These are phyloP conservation scores for Abrostola tripartita DNA, from an alignment of 2,888 invertebrate genomes.

Conservation along the genomic window DNA sequence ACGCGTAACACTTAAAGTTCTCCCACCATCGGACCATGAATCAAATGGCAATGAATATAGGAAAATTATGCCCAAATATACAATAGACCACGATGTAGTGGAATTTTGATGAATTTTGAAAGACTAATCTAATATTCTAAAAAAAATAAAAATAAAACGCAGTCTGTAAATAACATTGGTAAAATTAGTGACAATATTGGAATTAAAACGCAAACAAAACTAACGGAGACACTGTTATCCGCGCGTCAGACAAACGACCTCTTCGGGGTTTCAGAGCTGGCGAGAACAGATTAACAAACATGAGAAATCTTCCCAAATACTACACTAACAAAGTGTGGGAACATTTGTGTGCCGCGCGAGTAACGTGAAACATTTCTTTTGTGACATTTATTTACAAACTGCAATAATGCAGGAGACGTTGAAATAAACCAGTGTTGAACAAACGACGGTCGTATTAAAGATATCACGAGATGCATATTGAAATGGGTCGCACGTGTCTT, in stretches of 20 bases:
- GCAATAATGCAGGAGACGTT: slow-evolving; percentile 48
- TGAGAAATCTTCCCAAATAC: neutral
- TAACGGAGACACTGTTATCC: neutral
- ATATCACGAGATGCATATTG: slow-evolving; percentile 45
- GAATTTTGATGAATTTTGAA: slow-evolving; percentile 43
- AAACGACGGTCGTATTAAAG: slow-evolving; percentile 4
- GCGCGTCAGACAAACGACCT: neutral
- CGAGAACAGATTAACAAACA: neutral
- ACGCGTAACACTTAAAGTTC: slow-evolving; percentile 24
- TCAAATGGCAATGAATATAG: slow-evolving; percentile 46
- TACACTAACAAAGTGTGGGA: neutral
- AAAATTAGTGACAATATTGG: slow-evolving; percentile 23
- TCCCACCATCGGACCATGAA: slow-evolving; percentile 37
- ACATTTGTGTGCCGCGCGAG: slow-evolving; percentile 13
- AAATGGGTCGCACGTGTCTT: slow-evolving; percentile 45
- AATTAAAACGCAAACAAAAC: slow-evolving; percentile 13
- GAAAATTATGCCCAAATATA: slow-evolving; percentile 59
- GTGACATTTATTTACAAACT: slow-evolving; percentile 53
- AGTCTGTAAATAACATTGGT: slow-evolving; percentile 52
- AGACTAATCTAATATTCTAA: slow-evolving; percentile 28
- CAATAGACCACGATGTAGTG: slow-evolving; percentile 52
- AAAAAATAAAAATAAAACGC: slow-evolving; percentile 33
- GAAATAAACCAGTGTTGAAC: slow-evolving; percentile 35
- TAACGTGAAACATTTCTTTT: slow-evolving; percentile 29
- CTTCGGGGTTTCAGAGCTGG: neutral